A percentile compares a stretch with the other conserved stretches of the same genome.
Conservation (phyloP, 2,113 vertebrate genomes). For the Paramormyrops kingsleyae region DNA sequence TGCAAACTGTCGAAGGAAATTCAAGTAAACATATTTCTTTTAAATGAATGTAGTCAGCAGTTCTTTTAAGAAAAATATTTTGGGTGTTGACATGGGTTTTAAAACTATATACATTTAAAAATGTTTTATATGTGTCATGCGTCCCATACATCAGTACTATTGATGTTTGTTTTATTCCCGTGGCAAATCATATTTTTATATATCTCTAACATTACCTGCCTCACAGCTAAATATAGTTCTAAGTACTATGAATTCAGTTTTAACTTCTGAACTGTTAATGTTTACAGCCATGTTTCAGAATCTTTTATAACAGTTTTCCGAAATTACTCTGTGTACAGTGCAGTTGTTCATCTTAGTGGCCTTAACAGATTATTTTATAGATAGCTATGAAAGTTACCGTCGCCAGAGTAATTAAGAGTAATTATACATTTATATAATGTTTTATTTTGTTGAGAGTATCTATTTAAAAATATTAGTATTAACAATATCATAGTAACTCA, state of each 20-base stretch:
- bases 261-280: neutral
- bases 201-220: slow-evolving; percentile 1
- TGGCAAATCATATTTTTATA: neutral
- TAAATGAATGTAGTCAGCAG: neutral
- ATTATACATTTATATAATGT: neutral
- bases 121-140: neutral
- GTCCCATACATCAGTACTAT: neutral
- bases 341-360: slow-evolving; percentile 9
- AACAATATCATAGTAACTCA: neutral
- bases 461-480: neutral
- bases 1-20: slow-evolving; percentile 8
- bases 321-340: neutral
- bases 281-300: slow-evolving; percentile 3
- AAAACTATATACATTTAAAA: neutral
- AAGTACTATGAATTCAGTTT: neutral
- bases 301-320: neutral
- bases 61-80: neutral
- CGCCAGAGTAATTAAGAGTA: neutral
- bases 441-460: neutral
- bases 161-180: neutral
- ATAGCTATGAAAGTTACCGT: neutral
- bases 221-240: neutral
- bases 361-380: slow-evolving; percentile 1
- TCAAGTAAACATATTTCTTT: neutral
- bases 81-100: neutral